These are phyloP conservation scores for Galeruca laticollis DNA, from an alignment of 2,888 invertebrate species.

Conservation along the genomic window DNA sequence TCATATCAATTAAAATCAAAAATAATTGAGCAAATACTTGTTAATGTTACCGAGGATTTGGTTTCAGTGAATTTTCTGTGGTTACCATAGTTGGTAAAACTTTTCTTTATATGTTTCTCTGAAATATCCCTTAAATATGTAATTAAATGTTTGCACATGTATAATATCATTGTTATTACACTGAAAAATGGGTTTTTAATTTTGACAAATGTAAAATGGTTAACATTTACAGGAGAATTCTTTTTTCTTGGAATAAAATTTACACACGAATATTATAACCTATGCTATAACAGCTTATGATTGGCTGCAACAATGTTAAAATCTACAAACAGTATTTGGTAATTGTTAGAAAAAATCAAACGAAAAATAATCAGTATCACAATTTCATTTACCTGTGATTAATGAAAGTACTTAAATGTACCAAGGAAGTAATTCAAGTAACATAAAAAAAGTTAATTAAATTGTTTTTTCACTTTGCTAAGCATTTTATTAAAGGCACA, in stretches of 20 bases:
- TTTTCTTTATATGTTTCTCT: no score
- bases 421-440: neutral
- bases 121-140: no score
- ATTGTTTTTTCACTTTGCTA: neutral
- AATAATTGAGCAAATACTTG: no score
- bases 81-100: no score
- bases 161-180: no score
- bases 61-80: no score
- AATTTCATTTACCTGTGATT: neutral
- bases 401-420: neutral
- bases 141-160: no score
- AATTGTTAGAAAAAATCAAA: conserved; percentile 14
- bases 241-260: conserved; percentile 28
- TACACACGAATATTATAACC: conserved; percentile 28
- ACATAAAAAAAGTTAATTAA: neutral
- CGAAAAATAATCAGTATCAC: neutral
- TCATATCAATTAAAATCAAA: no score
- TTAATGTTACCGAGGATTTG: no score
- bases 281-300: conserved; percentile 35
- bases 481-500: conserved; percentile 25
- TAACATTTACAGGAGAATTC: conserved; percentile 6
- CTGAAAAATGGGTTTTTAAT: no score
- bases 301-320: conserved; percentile 33
- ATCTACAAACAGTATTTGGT: conserved; percentile 39
- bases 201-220: neutral